Conservation (phyloP, 2,113 vertebrate species). For the Proterorhinus semilunaris region DNA sequence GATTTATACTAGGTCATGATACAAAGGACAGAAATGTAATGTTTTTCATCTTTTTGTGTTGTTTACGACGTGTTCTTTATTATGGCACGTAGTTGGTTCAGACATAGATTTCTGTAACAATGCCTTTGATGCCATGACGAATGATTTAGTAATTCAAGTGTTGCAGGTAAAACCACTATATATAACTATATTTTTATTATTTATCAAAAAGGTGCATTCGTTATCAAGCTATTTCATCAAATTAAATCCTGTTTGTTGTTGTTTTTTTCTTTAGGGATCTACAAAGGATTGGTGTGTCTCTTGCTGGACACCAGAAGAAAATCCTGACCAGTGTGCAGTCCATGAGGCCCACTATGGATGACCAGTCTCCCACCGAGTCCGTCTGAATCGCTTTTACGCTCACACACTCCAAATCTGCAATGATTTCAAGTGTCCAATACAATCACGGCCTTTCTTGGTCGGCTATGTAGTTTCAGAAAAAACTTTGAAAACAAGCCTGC, state of each 20-base stretch:
- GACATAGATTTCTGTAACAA: not conserved
- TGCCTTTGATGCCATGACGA: not conserved
- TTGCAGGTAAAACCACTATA: not conserved
- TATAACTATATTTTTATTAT: not conserved
- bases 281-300: constrained; percentile 90
- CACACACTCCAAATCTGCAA: not conserved
- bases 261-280: constrained; percentile 81
- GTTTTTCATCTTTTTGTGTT: not conserved
- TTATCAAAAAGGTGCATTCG: no score
- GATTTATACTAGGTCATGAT: not conserved
- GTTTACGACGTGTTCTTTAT: not conserved
- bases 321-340: constrained; percentile 96
- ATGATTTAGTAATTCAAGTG: not conserved
- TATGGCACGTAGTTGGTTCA: not conserved
- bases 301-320: constrained; percentile 98
- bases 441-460: constrained; percentile 6
- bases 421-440: constrained; percentile 5
- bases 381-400: constrained; percentile 46
- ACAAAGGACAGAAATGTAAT: not conserved
- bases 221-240: not conserved
- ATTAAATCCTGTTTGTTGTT: not conserved
- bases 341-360: constrained; percentile 88
- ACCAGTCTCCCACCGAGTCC: constrained; percentile 82
- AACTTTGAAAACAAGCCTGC: not conserved
- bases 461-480: constrained; percentile 2